Percentiles rank a stretch among this genome's conserved stretches.
Conservation (phyloP, 2,113 vertebrate genomes). For the Muscicapa adusta region DNA sequence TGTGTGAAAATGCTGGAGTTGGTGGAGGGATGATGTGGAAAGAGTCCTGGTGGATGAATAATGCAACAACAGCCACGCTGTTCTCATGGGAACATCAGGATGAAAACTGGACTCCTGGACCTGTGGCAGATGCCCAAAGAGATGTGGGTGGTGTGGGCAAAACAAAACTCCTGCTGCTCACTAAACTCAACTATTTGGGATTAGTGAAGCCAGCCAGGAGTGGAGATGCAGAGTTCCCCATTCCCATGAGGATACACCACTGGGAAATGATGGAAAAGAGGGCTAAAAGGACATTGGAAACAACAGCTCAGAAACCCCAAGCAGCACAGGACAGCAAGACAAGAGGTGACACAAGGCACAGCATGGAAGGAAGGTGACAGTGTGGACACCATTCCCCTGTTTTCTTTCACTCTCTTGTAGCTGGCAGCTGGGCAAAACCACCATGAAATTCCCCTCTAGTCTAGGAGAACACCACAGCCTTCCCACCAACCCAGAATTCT, state of each 20-base stretch:
- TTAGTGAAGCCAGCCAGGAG: neutral
- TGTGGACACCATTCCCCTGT: neutral
- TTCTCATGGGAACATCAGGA: neutral
- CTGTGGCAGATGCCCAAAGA: neutral
- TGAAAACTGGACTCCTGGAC: neutral
- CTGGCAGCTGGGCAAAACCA: neutral
- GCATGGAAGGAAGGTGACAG: rapidly evolving
- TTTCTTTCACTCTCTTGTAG: neutral
- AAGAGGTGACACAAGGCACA: neutral
- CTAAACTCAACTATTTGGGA: neutral
- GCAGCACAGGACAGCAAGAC: neutral
- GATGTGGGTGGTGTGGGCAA: rapidly evolving
- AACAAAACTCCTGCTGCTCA: neutral
- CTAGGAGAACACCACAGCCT: neutral
- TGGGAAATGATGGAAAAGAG: neutral
- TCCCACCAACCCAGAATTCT: neutral
- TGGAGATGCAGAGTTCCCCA: neutral
- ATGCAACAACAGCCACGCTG: rapidly evolving
- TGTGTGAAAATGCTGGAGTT: neutral
- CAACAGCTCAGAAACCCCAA: neutral
- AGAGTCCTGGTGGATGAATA: neutral
- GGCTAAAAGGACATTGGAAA: neutral
- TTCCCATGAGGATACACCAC: neutral
- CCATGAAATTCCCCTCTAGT: neutral
- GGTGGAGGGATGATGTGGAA: neutral